A percentile compares a stretch with the other conserved stretches of the same genome.
phyloP scores from a whole-genome alignment of 2,113 vertebrate genomes.

The Leptodactylus fuscus region DNA sequence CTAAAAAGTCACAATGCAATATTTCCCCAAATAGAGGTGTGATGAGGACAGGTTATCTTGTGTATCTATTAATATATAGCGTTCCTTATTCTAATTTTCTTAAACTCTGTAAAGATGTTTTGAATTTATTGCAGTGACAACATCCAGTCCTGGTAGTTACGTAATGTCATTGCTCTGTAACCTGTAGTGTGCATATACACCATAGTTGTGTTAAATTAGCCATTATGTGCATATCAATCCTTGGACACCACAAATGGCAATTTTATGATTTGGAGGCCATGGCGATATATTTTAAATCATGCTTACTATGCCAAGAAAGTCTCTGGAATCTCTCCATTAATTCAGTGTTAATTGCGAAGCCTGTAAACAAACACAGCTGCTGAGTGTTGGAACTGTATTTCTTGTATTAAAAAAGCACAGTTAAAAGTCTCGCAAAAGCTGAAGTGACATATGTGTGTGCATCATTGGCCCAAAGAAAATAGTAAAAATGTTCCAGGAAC shows the following conservation, averaged over 20 bases:
- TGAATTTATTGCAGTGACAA: too few species aligned
- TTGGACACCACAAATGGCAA: constrained; percentile 64
- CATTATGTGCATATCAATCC: constrained; percentile 56
- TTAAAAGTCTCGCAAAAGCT: constrained; percentile 51
- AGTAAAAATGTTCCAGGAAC: constrained; percentile 48
- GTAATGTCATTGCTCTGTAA: too few species aligned
- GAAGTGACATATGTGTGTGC: constrained; percentile 53
- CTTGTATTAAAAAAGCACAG: constrained; percentile 57
- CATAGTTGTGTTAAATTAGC: neutral
- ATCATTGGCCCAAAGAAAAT: constrained; percentile 48
- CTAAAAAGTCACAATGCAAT: too few species aligned
- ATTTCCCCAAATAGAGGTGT: too few species aligned
- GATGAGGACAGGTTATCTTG: too few species aligned
- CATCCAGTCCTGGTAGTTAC: too few species aligned
- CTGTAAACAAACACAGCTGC: constrained; percentile 85
- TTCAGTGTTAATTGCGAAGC: constrained; percentile 74
- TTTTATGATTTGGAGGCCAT: constrained; percentile 68
- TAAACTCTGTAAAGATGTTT: too few species aligned
- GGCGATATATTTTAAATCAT: constrained; percentile 71
- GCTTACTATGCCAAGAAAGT: constrained; percentile 69
- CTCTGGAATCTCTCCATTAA: constrained; percentile 70
- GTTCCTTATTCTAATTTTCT: too few species aligned
- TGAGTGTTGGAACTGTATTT: constrained; percentile 70
- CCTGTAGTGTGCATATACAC: neutral
- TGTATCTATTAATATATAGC: too few species aligned